phyloP scores from a whole-genome alignment of 1,140 invertebrate genomes.

The Apis florea region DNA sequence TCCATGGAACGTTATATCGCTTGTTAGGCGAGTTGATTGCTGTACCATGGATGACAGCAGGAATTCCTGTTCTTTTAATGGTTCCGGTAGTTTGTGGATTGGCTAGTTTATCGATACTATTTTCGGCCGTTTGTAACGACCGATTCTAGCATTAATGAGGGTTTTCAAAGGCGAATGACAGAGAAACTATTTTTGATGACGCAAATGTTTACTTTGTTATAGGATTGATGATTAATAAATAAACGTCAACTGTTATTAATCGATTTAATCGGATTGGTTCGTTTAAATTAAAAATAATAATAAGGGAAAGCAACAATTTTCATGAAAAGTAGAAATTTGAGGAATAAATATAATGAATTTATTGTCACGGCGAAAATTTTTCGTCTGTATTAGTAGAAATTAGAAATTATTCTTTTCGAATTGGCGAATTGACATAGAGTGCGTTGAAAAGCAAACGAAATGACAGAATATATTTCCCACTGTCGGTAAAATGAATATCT shows the following conservation, averaged over 20 bases:
- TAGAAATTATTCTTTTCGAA: neutral
- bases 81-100: conserved; percentile 38
- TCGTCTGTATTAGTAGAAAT: neutral
- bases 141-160: conserved; percentile 28
- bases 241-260: neutral
- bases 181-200: conserved; percentile 14
- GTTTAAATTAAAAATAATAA: neutral
- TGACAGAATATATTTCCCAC: neutral
- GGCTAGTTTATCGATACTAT: conserved; percentile 46
- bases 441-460: neutral
- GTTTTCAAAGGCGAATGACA: conserved; percentile 33
- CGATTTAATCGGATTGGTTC: neutral
- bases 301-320: neutral
- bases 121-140: conserved; percentile 33
- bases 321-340: too few species aligned
- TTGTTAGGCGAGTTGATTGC: conserved; percentile 29
- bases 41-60: conserved; percentile 22
- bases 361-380: too few species aligned
- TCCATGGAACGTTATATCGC: conserved; percentile 4
- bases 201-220: neutral
- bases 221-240: neutral
- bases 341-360: too few species aligned
- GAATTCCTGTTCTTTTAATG: conserved; percentile 40
- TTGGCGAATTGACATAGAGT: neutral
- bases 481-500: neutral